A percentile compares a stretch with the other conserved stretches of the same genome.
These are phyloP conservation scores for Siphlonurus alternatus DNA, from an alignment of 2,888 invertebrate genomes.

Conservation along the genomic window DNA sequence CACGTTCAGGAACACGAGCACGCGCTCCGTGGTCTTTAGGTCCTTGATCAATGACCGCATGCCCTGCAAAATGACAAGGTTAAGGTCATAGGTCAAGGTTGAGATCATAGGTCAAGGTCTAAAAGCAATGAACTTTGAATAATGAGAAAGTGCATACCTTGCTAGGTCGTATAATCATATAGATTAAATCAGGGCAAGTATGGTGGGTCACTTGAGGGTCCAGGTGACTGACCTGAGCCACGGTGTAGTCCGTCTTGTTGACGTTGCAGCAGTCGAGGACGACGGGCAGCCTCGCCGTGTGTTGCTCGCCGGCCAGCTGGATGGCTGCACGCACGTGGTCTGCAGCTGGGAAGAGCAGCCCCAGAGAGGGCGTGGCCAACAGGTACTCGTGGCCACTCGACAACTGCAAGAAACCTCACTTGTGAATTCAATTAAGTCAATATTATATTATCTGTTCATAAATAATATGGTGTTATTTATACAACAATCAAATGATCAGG, in stretches of 20 bases:
- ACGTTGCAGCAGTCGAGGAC: slow-evolving; percentile 46
- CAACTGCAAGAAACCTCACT: background rate
- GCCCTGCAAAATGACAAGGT: background rate
- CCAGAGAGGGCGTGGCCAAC: slow-evolving; percentile 30
- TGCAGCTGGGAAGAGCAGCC: slow-evolving; percentile 38
- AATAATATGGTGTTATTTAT: too few species aligned
- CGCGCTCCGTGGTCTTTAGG: background rate
- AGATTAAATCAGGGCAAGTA: too few species aligned
- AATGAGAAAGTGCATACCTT: too few species aligned
- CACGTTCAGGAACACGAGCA: background rate
- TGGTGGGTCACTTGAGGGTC: too few species aligned
- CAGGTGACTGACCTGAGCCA: slow-evolving; percentile 33
- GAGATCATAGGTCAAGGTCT: background rate
- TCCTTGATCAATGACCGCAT: background rate
- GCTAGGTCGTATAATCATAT: too few species aligned
- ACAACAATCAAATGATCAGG: too few species aligned
- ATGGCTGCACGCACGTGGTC: slow-evolving; percentile 35
- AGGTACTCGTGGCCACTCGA: slow-evolving; percentile 23
- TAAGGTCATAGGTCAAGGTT: too few species aligned
- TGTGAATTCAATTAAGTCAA: too few species aligned
- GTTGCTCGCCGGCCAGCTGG: slow-evolving; percentile 9
- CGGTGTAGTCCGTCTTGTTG: slow-evolving; percentile 47
- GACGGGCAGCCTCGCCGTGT: slow-evolving; percentile 24
- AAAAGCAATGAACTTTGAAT: background rate
- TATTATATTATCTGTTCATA: too few species aligned